A percentile compares a stretch with the other conserved stretches of the same genome.
phyloP scores from a whole-genome alignment of 2,888 invertebrate genomes.

The Pollenia angustigena region DNA sequence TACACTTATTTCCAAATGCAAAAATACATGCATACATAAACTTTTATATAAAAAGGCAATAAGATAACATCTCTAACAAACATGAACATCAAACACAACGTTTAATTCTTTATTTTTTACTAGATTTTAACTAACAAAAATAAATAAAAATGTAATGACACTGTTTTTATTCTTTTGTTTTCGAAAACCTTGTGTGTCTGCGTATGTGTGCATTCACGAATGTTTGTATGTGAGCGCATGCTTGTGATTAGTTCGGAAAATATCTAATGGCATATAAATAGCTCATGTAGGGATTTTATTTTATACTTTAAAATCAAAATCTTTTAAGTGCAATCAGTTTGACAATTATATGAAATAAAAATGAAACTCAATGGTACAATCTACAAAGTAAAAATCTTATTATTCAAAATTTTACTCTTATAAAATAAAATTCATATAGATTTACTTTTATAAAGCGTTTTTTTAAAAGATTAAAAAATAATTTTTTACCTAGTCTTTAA shows the following conservation, averaged over 20 bases:
- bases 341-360: neutral
- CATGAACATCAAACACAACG: conserved; percentile 44
- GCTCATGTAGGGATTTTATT: conserved; percentile 23
- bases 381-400: conserved; percentile 57
- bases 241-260: neutral
- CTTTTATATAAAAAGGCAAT: neutral
- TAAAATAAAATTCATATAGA: conserved; percentile 11
- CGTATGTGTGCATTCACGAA: neutral
- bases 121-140: conserved; percentile 29
- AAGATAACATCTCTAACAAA: conserved; percentile 59
- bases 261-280: conserved; percentile 22
- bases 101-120: conserved; percentile 18
- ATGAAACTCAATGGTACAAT: conserved; percentile 26
- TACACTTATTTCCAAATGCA: neutral
- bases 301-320: neutral
- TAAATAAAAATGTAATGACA: conserved; percentile 16
- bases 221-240: neutral
- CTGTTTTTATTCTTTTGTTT: conserved; percentile 16
- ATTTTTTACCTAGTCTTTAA: too few relatives aligned
- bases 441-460: neutral
- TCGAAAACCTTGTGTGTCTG: neutral
- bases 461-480: too few relatives aligned
- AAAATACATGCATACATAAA: neutral
- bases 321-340: conserved; percentile 30
- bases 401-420: conserved; percentile 25